Conservation (phyloP, 35 echinoderm and acorn worm genomes). For the Strongylocentrotus purpuratus region DNA sequence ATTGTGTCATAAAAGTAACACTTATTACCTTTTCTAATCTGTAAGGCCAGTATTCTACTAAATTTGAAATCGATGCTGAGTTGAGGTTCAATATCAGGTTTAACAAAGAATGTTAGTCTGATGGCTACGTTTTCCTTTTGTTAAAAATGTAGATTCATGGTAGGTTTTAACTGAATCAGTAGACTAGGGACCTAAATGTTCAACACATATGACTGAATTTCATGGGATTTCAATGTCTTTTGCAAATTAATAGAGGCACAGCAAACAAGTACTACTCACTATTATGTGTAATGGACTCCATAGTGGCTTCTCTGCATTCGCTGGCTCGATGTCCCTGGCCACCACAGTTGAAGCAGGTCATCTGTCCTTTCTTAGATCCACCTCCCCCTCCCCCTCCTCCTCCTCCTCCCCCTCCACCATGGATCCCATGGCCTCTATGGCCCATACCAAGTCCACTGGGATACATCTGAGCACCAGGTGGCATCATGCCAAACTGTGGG, state of each 20-base stretch:
- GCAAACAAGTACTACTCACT: slow-evolving; percentile 64
- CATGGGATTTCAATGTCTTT: too few relatives aligned
- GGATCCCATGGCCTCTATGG: slow-evolving; percentile 62
- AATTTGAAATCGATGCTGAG: too few relatives aligned
- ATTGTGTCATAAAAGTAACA: too few relatives aligned
- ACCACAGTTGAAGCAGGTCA: slow-evolving; percentile 95
- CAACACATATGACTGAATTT: too few relatives aligned
- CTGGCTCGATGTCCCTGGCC: slow-evolving; percentile 70
- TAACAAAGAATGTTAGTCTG: too few relatives aligned
- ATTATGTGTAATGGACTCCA: slow-evolving; percentile 88
- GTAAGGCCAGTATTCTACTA: too few relatives aligned
- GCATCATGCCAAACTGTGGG: slow-evolving; percentile 56
- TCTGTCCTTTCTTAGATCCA: slow-evolving; percentile 56
- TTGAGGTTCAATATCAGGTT: too few relatives aligned
- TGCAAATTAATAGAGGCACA: background rate
- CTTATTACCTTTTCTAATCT: too few relatives aligned
- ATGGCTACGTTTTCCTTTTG: too few relatives aligned
- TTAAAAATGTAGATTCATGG: too few relatives aligned
- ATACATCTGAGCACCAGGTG: slow-evolving; percentile 66
- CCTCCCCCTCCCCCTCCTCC: background rate
- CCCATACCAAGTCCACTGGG: slow-evolving; percentile 61
- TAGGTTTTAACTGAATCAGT: too few relatives aligned
- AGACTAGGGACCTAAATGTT: too few relatives aligned
- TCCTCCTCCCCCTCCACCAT: slow-evolving; percentile 23
- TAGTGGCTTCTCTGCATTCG: slow-evolving; percentile 78